A percentile compares a stretch with the other conserved stretches of the same genome.
Evolutionary conservation across 2,797 vertebrate genomes (phyloP).

Genomic region (Liasis olivaceus): DNA sequence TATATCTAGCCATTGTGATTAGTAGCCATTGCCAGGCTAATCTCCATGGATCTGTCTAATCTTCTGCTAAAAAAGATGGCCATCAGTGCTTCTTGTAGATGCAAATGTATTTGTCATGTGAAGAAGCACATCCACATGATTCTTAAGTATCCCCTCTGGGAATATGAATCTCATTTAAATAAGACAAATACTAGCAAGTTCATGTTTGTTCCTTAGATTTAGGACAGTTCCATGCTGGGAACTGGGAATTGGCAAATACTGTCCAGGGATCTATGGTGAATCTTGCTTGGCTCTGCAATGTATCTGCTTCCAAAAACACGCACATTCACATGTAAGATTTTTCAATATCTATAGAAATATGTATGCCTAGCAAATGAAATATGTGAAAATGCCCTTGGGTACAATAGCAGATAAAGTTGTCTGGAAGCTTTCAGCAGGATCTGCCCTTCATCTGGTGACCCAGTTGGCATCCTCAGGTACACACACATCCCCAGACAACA

Average conservation of each 20-base stretch:
- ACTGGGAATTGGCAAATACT: neutral
- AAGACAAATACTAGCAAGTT: neutral
- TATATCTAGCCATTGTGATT: neutral
- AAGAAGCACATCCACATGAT: constrained; percentile 7
- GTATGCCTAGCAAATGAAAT: neutral
- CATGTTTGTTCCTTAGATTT: neutral
- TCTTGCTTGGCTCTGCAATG: neutral
- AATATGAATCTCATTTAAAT: neutral
- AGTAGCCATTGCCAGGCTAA: neutral
- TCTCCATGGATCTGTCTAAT: neutral
- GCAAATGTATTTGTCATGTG: neutral
- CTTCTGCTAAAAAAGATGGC: neutral
- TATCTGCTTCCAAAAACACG: neutral
- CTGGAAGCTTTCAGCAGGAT: constrained; percentile 22
- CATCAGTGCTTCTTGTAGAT: neutral
- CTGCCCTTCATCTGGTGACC: neutral
- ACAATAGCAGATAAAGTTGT: neutral
- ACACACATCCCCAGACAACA: neutral
- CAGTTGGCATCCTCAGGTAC: neutral
- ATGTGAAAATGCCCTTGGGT: neutral
- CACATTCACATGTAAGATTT: neutral
- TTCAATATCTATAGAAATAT: neutral
- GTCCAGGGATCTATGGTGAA: neutral
- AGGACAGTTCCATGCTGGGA: neutral
- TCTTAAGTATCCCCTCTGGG: constrained; percentile 19